phyloP scores from a whole-genome alignment of 2,113 vertebrate genomes.

The Ceuthmochares aereus region DNA sequence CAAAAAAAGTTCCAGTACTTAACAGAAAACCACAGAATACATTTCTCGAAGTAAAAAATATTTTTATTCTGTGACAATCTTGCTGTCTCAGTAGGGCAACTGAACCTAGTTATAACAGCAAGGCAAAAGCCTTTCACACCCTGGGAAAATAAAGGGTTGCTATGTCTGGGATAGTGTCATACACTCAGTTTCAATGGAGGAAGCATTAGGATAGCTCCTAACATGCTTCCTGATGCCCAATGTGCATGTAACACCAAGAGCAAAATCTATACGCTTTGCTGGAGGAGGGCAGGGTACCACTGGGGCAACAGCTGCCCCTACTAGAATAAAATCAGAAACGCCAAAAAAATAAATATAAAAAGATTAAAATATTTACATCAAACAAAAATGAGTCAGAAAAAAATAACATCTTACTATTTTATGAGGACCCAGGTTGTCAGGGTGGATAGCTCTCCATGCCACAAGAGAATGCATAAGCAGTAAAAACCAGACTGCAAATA shows the following conservation, averaged over 20 bases:
- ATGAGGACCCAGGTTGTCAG: background rate
- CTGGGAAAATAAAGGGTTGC: background rate
- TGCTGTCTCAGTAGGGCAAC: background rate
- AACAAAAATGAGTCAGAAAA: background rate
- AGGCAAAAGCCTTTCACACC: background rate
- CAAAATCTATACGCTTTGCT: background rate
- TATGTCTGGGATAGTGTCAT: background rate
- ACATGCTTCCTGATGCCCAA: background rate
- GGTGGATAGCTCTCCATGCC: background rate
- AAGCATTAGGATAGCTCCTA: background rate
- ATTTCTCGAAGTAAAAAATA: background rate
- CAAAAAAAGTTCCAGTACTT: background rate
- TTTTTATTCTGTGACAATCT: background rate
- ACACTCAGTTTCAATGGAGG: background rate
- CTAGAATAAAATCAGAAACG: background rate
- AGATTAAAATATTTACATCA: background rate
- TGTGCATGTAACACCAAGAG: background rate
- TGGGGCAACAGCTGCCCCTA: background rate
- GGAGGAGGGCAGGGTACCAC: background rate
- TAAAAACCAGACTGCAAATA: background rate
- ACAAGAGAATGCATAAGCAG: background rate
- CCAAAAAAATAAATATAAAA: background rate
- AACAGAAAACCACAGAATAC: background rate
- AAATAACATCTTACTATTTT: background rate
- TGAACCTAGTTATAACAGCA: background rate